These are phyloP conservation scores for Limnephilus lunatus DNA, from an alignment of 2,888 invertebrate species.

Conservation along the genomic window DNA sequence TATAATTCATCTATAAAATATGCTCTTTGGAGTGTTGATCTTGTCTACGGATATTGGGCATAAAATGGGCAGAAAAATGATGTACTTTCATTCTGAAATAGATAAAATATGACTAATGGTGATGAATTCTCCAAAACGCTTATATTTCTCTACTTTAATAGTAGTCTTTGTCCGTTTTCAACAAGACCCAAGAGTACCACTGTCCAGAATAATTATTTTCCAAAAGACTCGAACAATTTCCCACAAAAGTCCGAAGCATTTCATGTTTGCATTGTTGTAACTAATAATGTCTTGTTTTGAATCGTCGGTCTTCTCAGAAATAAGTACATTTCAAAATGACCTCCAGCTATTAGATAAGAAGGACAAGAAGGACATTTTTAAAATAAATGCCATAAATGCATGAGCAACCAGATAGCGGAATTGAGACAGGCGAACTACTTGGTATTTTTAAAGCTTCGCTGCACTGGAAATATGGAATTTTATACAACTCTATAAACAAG, in stretches of 20 bases:
- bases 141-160: neutral
- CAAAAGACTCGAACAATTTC: neutral
- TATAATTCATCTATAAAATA: no score
- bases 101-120: neutral
- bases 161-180: neutral
- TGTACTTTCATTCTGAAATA: no score
- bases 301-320: neutral
- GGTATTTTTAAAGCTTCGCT: neutral
- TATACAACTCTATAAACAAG: neutral
- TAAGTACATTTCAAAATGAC: neutral
- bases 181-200: neutral
- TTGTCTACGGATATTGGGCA: no score
- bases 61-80: no score
- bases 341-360: neutral
- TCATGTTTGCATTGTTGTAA: neutral
- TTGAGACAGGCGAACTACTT: neutral
- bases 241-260: neutral
- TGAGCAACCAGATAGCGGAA: neutral
- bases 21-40: no score
- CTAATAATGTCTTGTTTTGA: neutral
- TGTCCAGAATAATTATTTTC: neutral
- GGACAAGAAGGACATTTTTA: conserved; percentile 5
- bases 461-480: neutral
- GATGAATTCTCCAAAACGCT: neutral
- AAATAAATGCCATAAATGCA: neutral